These are phyloP conservation scores for Trichomycterus rosablanca DNA, from an alignment of 2,113 vertebrate species.

Conservation along the genomic window DNA sequence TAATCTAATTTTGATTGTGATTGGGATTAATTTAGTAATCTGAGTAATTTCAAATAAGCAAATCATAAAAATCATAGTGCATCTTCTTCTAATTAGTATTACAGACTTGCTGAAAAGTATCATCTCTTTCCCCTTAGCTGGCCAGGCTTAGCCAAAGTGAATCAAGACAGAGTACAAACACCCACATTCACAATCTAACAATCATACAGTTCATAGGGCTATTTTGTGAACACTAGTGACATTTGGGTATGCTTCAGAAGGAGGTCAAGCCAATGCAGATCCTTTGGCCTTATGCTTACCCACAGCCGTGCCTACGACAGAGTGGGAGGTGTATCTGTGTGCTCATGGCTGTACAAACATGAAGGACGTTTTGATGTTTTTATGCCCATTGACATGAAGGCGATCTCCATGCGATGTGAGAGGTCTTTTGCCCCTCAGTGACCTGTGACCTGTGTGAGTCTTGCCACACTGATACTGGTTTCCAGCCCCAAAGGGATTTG, in stretches of 20 bases:
- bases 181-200: not conserved
- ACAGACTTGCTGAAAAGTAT: too few species aligned
- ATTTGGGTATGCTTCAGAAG: conserved; percentile 6
- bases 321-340: conserved; percentile 22
- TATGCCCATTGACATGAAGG: conserved; percentile 53
- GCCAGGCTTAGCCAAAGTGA: not conserved
- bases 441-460: conserved; percentile 49
- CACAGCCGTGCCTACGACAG: conserved; percentile 3
- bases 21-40: too few species aligned
- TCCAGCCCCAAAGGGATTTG: conserved; percentile 46
- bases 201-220: not conserved
- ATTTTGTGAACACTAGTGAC: not conserved
- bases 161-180: too few species aligned
- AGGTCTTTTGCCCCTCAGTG: conserved; percentile 46
- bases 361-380: conserved; percentile 55
- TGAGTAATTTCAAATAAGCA: too few species aligned
- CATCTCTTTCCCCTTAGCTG: too few species aligned
- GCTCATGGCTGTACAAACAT: conserved; percentile 42
- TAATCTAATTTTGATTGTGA: too few species aligned
- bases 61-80: too few species aligned
- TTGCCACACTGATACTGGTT: conserved; percentile 47
- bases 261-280: conserved; percentile 26
- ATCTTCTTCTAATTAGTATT: too few species aligned
- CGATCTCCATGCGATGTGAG: conserved; percentile 55
- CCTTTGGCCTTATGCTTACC: conserved; percentile 13